Evolutionary conservation across 2,888 invertebrate genomes (phyloP), one percentile per base, ranked within the genome.

Genomic region (Microplitis deprimator): DNA sequence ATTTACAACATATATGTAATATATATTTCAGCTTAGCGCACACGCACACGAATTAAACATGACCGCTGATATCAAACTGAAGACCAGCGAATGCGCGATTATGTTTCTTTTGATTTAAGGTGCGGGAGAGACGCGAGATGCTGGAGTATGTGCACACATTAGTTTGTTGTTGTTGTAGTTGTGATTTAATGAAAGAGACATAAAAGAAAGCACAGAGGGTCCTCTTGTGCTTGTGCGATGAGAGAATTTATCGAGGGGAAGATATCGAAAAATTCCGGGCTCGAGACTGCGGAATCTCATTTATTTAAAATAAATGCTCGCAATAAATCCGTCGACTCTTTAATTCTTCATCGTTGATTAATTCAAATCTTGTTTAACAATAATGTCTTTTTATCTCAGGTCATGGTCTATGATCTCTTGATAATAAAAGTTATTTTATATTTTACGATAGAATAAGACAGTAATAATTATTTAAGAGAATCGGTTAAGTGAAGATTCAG

Each of bases 61-160:
- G 73, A 73, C 78, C 76, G 65, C 77, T 73, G 77, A 50, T 82
- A 80, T 80, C 77, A 80, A 81, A 78, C 77, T 80, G 76, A 76
- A 80, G 79, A 68, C 50, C 73, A 65, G 73, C 50, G 41, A 38
- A 61, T 75, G 73, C 60, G 59, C 65, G 61, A 62, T 73, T 77
- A 70, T 71, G 65, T 74, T 70, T 29, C 29, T 29, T 74, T 77
- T 71, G 67, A 71, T 74, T 59, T 13, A 17, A 50, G 65, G 60
- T 64, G 64, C 61, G 40, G 39, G 17, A 17, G 40, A 60, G 71
- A 69, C 39, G 61, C 60, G 17, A 70, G 65, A 70, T 50, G 68
- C 61, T 74, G 74, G 74, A 74, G 77, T 70, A 68, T 71, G 71
- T 60, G 69, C 62, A 62, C 17, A 16, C 7, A 62, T 20, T 62